Base-by-base conservation (phyloP, 2,797 vertebrate species). In the Lacerta viridis region DNA sequence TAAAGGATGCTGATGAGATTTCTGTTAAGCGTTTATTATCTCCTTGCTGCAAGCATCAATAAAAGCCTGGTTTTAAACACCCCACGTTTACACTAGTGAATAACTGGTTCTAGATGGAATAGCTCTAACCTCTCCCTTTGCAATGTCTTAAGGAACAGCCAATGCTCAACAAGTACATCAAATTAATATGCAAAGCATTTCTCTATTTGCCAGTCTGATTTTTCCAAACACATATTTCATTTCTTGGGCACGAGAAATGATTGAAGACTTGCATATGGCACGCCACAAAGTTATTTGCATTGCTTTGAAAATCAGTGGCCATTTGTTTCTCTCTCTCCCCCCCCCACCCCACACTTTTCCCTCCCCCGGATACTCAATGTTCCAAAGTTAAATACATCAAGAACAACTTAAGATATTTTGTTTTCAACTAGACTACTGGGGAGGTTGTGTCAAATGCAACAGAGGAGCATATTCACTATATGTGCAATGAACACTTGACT, bases 41-140 rank as follows among this genome's bases (percentile, higher is more conserved):
- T 66, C 85, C 80, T 50, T 88, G 87, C 89, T 92, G 84, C 64
- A 61, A 93, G 90, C 77, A 91, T 43, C 81, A 87, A 74, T 29
- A 76, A 83, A 39, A 81, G 61, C 89, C 83, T 10, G 84, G 91
- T 89, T 84, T 85, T n/a, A 1, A 89, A 93, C 92, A 89, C 36
- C 85, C 88, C 41, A 61, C 83, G 79, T 92, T 93, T 90, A 88
- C 85, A 85, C 92, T 93, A 92, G 88, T 89, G 29, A 88, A 66
- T 92, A 93, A 93, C 81, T 86, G 88, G 85, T 87, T 94, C 85
- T 83, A 86, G 86, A 69, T 66, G 78, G 84, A 92, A 90, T 82
- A 5, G 72, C 84, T 85, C 87, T 90, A 88, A 90, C 90, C 90
- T 85, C 89, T 36, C 8, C 41, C 3, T 4, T 50, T 89, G 69